phyloP scores from a whole-genome alignment of 2,797 vertebrate genomes.

The Hippopotamyrus pictus region DNA sequence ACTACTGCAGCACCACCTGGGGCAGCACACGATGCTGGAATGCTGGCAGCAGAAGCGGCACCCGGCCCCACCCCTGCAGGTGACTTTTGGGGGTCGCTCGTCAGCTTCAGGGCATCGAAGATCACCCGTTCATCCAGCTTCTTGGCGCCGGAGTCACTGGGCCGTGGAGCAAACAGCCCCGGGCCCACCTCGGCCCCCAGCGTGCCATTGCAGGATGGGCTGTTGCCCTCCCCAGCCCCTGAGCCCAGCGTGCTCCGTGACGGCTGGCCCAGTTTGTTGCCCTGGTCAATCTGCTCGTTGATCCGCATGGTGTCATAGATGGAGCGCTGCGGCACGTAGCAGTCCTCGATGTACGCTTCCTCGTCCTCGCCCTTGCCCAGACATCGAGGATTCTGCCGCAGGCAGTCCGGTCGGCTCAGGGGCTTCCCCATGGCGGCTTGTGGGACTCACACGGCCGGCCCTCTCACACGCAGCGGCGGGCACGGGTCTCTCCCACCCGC shows the following conservation, averaged over 20 bases:
- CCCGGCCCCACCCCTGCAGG: constrained; percentile 52
- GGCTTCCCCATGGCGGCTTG: constrained; percentile 84
- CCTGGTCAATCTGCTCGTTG: constrained; percentile 97
- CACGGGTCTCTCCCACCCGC: not conserved
- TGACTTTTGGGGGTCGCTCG: constrained; percentile 78
- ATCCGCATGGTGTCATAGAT: constrained; percentile 98
- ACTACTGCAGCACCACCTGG: constrained; percentile 57
- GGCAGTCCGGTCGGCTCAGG: constrained; percentile 92
- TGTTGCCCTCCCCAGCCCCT: constrained; percentile 73
- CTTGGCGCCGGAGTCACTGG: constrained; percentile 60
- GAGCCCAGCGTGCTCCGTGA: constrained; percentile 82
- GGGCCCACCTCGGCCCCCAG: constrained; percentile 66
- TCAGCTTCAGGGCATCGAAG: constrained; percentile 91
- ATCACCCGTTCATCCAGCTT: constrained; percentile 91
- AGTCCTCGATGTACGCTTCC: constrained; percentile 95
- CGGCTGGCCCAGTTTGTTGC: constrained; percentile 84
- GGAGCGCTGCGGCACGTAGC: constrained; percentile 93
- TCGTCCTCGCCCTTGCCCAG: constrained; percentile 94
- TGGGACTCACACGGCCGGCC: constrained; percentile 29
- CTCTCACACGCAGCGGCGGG: constrained; percentile 28
- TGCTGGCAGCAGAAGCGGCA: constrained; percentile 52
- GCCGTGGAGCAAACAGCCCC: constrained; percentile 71
- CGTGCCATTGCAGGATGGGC: constrained; percentile 90
- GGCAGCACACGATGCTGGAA: constrained; percentile 54
- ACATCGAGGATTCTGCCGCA: constrained; percentile 89